Evolutionary conservation across 2,113 vertebrate genomes (phyloP), one percentile per base, ranked within the genome.

Genomic region (Daboia siamensis): DNA sequence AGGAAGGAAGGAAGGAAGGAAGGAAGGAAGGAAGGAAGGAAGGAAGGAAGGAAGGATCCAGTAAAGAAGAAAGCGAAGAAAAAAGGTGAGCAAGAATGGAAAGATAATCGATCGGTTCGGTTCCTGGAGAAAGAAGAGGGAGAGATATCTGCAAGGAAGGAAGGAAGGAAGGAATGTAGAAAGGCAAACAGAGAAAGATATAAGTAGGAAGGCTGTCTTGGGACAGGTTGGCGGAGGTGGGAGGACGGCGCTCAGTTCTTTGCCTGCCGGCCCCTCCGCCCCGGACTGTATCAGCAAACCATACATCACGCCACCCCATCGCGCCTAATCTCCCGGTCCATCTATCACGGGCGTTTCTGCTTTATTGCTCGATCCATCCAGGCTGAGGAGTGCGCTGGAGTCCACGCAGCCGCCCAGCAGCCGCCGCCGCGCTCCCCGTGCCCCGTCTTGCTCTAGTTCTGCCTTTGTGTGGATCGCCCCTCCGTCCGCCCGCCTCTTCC

Each of bases 301-400:
- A 59, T 86, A 26, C 90, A 59, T 86, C 90, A 91, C 6, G 54
- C 39, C 90, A 48, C 90, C 59, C 90, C 80, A 86, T 91, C 90
- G 55, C 26, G 13, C 55, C 56, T 91, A 33, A 87, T 87, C 91
- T 64, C 46, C 33, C 24, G 46, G 56, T 39, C 91, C 91, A 86
- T 64, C 91, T 91, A 87, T 87, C 91, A 69, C 91, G 56, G 91
- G 84, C 91, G 20, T 91, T 91, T 87, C 91, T 64, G 84, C 85
- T 39, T 48, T 52, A n/a, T 61, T 24, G 85, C 21, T 51, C 46
- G 1, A 33, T 87, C 85, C 57, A 87, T 87, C 91, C 91, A 15
- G 29, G 91, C 85, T 7, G 23, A 23, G 39, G 90, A 46, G 54
- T 1, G 52, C 69, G 52, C 52, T 9, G 51, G 3, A 8, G 48